Base-by-base conservation (phyloP, 2,113 vertebrate genomes). In the Triplophysa siluroides region DNA sequence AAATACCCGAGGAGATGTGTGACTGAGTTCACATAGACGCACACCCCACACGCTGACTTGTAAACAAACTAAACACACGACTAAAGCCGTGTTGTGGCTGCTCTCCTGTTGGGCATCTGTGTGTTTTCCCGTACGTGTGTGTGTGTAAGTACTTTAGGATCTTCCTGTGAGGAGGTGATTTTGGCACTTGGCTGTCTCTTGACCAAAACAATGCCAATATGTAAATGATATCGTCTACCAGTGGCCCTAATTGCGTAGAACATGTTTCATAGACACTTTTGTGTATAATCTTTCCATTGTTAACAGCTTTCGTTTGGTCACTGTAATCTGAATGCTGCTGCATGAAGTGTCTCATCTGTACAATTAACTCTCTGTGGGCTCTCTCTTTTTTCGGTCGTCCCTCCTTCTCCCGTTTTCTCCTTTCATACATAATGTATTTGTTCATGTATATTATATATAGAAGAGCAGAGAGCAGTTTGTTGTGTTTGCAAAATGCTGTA, bases 1-100 rank as follows among this genome's bases (percentile, higher is more conserved):
- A 99, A 92, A 99, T 99, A 93, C 98, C 97, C 0, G 98, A 99
- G 94, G 98, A 99, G 93, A 99, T 99, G 97, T 99, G 96, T 80
- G 97, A 99, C 93, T 99, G 95, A 95, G 88, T 47, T 61, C 11
- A 29, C 86, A 88, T 78, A 85, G 83, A 69, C 80, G 80, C 64
- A 67, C 77, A 79, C 58, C 62, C 11, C 33, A 83, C 72, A 78
- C 68, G 33, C 54, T 62, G 68, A 76, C 79, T 78, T 43, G 58
- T 86, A 86, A 87, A 88, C 78, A 81, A 87, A 85, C 88, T 80
- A 81, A 88, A 88, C 84, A 86, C 76, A 79, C 78, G 18, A 21
- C 68, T 83, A 87, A 86, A 87, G 86, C 80, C 79, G 83, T 10
- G 79, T 83, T 12, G 76, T 82, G 82, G 72, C 64, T 81, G 80